These are phyloP conservation scores for Carlito syrichta DNA, from an alignment of 2,113 vertebrate species.

Conservation along the genomic window DNA sequence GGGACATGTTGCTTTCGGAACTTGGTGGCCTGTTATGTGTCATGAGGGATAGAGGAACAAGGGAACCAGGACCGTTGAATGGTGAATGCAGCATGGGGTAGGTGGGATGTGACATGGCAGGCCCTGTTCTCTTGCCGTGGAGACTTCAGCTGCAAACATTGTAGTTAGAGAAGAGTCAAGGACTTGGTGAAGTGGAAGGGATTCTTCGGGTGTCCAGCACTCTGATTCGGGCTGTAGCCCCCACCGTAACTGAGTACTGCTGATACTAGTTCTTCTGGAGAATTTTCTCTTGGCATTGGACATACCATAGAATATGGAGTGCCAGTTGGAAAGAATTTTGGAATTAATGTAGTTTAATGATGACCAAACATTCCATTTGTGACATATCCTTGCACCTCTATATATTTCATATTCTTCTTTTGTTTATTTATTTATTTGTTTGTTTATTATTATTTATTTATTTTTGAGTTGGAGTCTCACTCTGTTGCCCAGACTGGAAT, in stretches of 20 bases:
- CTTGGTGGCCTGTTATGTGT: neutral
- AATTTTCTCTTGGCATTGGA: neutral
- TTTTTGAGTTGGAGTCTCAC: too few relatives aligned
- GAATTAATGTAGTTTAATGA: neutral
- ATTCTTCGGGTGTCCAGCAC: neutral
- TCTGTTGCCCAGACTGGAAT: too few relatives aligned
- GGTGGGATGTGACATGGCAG: neutral
- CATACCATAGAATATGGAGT: neutral
- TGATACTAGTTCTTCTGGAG: neutral
- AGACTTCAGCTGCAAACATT: neutral
- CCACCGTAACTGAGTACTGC: too few relatives aligned
- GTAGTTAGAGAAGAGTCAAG: neutral
- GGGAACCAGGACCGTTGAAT: neutral
- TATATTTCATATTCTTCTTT: neutral
- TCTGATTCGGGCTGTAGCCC: neutral
- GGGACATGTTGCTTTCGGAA: neutral
- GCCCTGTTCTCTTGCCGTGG: neutral
- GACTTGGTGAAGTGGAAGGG: neutral
- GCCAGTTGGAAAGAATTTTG: neutral
- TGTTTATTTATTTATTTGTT: neutral
- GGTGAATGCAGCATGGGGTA: rapidly evolving
- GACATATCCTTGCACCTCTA: neutral
- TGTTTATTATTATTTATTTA: too few relatives aligned
- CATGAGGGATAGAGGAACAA: neutral
- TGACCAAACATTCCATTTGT: neutral